Evolutionary conservation across 2,797 vertebrate species (phyloP), one percentile per base, ranked within the genome.

Genomic region (Cossypha heuglini): DNA sequence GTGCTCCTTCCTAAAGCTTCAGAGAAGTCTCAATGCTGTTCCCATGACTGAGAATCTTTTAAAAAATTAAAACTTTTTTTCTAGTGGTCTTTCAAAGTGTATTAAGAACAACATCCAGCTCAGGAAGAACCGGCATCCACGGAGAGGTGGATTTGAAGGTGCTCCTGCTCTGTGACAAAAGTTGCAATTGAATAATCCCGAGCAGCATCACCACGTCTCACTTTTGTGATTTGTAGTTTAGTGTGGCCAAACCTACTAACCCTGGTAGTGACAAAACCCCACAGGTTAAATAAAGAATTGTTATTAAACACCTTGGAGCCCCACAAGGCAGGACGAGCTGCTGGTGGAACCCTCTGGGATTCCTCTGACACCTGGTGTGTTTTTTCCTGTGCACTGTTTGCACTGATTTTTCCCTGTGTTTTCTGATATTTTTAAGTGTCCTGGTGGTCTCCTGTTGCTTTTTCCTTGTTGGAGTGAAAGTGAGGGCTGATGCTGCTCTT

Each of bases 221-320:
- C 2, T n/a, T 55, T 24, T 38, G 37, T 4, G 5, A 20, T 67
- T 10, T 43, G 54, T 42, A n/a, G 0, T 67, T 38, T 1, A 8
- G 37, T 20, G n/a, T 43, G 62, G 46, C 76, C 76, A 33, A 51
- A 25, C 13, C 37, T 74, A 7, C 49, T 49, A 74, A 38, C 19
- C 15, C 48, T 5, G 21, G 14, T 6, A 38, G 57, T n/a, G 66
- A 45, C 14, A 18, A 45, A 59, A 20, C 15, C 16, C 22, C 25
- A 3, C 14, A 3, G 0, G 0, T 16, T 63, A 9, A 37, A 49
- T 51, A 51, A 51, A 29, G 29, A 54, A 24, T 5, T 2, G 6
- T 18, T 24, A 43, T 45, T 35, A 9, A n/a, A 26, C 11, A 4
- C 26, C 42, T 54, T 24, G 0, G 20, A 52, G 31, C 29, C 16